Conservation (phyloP, 2,113 vertebrate species). For the Thamnophis sirtalis region DNA sequence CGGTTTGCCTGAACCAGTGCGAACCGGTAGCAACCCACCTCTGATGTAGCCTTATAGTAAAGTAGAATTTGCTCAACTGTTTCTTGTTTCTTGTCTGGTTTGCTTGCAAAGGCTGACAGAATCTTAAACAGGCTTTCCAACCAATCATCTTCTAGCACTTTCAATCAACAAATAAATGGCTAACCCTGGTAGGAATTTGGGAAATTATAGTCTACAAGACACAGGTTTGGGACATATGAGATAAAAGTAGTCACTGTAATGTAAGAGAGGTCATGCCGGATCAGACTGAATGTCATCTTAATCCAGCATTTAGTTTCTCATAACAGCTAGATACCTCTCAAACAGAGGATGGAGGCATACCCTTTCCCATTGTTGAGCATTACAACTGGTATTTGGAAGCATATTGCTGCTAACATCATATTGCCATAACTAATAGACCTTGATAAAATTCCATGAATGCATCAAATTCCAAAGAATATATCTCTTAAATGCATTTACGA, state of each 20-base stretch:
- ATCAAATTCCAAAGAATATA: neutral
- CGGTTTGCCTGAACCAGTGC: too few species aligned
- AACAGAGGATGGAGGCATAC: neutral
- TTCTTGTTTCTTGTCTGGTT: too few species aligned
- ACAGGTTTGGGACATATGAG: neutral
- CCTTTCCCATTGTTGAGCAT: neutral
- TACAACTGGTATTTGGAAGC: neutral
- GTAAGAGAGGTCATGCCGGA: neutral
- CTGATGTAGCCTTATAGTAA: too few species aligned
- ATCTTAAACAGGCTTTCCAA: too few species aligned
- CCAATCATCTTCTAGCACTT: neutral
- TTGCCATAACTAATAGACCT: neutral
- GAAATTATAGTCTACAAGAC: neutral
- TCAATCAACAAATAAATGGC: neutral
- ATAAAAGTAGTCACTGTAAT: too few species aligned
- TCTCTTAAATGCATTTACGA: slow-evolving; percentile 27
- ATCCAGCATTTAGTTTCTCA: neutral
- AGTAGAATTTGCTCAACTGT: too few species aligned
- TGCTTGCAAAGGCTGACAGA: neutral
- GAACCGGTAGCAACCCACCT: too few species aligned
- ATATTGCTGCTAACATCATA: neutral
- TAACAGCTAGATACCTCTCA: neutral
- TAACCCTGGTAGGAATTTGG: neutral
- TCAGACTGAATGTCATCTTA: neutral
- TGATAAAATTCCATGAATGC: neutral